These are phyloP conservation scores for Hyles lineata DNA, from an alignment of 2,888 invertebrate species.

Conservation along the genomic window DNA sequence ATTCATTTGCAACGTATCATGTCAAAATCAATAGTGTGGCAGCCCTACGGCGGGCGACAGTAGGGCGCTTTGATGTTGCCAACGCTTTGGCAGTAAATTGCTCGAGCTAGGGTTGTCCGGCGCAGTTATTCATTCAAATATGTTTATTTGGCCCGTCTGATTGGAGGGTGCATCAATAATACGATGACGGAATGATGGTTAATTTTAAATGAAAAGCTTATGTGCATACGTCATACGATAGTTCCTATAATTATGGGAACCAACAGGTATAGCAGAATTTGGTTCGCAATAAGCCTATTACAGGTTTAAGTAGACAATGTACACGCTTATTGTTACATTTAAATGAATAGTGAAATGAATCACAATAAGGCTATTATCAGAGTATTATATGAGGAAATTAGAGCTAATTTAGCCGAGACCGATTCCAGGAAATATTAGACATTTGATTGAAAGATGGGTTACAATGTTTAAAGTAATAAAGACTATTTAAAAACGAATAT, in stretches of 20 bases:
- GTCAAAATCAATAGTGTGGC: slow-evolving; percentile 47
- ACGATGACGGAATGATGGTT: slow-evolving; percentile 11
- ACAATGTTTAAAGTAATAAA: no score
- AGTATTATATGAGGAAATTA: no score
- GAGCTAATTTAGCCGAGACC: no score
- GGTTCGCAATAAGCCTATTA: no score
- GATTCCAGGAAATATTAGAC: no score
- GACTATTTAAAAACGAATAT: no score
- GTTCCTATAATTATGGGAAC: neutral
- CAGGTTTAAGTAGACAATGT: no score
- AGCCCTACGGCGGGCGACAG: slow-evolving; percentile 47
- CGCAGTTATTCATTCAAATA: slow-evolving; percentile 69
- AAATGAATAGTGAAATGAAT: no score
- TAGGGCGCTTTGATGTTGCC: slow-evolving; percentile 63
- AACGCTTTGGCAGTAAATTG: slow-evolving; percentile 69
- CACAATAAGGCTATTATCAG: no score
- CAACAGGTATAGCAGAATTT: no score
- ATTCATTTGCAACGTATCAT: slow-evolving; percentile 27
- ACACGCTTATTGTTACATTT: no score
- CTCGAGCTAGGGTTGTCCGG: slow-evolving; percentile 55
- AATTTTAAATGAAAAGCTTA: slow-evolving; percentile 20
- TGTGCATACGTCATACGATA: neutral
- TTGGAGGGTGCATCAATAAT: slow-evolving; percentile 50
- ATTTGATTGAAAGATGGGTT: no score
- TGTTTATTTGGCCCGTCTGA: slow-evolving; percentile 66